A percentile compares a stretch with the other conserved stretches of the same genome.
phyloP scores from a whole-genome alignment of 2,113 vertebrate species.

The Cebus imitator region DNA sequence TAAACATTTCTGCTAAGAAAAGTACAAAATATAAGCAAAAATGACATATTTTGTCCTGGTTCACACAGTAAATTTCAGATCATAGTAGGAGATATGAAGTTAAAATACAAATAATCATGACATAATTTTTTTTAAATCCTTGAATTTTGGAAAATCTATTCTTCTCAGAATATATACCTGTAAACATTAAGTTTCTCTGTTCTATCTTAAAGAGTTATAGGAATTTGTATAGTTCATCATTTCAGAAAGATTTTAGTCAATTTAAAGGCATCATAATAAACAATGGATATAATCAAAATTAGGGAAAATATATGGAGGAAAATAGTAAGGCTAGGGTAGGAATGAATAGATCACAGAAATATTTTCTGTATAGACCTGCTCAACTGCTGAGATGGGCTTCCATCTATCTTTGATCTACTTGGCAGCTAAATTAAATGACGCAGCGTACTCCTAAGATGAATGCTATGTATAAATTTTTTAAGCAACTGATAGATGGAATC shows the following conservation, averaged over 20 bases:
- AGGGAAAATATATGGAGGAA: background rate
- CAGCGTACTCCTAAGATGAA: background rate
- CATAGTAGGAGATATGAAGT: background rate
- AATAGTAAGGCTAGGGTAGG: background rate
- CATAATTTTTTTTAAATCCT: background rate
- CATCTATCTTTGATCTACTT: background rate
- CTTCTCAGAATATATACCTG: background rate
- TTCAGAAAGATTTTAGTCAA: background rate
- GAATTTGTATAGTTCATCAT: background rate
- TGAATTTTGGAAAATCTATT: background rate
- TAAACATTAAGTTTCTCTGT: background rate
- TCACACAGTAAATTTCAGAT: background rate
- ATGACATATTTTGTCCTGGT: background rate
- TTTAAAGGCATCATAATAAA: background rate
- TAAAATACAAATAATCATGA: background rate
- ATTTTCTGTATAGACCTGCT: background rate
- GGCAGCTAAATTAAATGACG: background rate
- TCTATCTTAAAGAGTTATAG: background rate
- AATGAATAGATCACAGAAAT: background rate
- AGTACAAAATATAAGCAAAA: background rate
- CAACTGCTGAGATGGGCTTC: background rate
- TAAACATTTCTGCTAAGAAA: background rate
- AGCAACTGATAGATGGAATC: background rate
- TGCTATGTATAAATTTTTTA: background rate
- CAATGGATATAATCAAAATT: background rate